These are phyloP conservation scores for Pterobdella sp. DNA, from an alignment of 2,888 invertebrate species.

Conservation along the genomic window DNA sequence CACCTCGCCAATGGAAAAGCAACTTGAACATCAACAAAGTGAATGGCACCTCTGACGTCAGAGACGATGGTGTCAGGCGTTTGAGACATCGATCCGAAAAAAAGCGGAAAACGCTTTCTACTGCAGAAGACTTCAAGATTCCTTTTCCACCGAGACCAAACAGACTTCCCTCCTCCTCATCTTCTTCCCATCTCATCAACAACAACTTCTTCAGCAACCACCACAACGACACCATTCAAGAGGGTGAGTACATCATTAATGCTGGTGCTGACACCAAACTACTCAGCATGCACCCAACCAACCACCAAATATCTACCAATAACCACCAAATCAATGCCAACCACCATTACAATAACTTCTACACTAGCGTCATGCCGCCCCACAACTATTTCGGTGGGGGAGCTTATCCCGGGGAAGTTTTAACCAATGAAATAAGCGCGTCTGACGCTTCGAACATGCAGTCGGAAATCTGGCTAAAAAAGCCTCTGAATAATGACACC, in stretches of 20 bases:
- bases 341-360: neutral
- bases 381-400: constrained; percentile 19
- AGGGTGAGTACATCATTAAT: neutral
- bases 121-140: constrained; percentile 17
- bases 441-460: constrained; percentile 13
- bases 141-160: constrained; percentile 22
- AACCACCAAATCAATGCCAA: neutral
- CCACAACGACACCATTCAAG: neutral
- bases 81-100: neutral
- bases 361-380: neutral
- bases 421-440: constrained; percentile 13
- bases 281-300: neutral
- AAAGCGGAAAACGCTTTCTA: constrained; percentile 10
- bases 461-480: constrained; percentile 26
- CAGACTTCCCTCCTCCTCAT: constrained; percentile 7
- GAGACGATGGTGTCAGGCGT: neutral
- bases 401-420: constrained; percentile 19
- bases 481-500: constrained; percentile 17
- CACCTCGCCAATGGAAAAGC: constrained; percentile 24
- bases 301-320: neutral
- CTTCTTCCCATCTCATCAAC: constrained; percentile 11
- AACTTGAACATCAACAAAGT: neutral
- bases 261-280: neutral
- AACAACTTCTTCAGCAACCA: constrained; percentile 3
- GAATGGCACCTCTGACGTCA: neutral